phyloP scores from a whole-genome alignment of 2,113 vertebrate species.

The Alectura lathami region DNA sequence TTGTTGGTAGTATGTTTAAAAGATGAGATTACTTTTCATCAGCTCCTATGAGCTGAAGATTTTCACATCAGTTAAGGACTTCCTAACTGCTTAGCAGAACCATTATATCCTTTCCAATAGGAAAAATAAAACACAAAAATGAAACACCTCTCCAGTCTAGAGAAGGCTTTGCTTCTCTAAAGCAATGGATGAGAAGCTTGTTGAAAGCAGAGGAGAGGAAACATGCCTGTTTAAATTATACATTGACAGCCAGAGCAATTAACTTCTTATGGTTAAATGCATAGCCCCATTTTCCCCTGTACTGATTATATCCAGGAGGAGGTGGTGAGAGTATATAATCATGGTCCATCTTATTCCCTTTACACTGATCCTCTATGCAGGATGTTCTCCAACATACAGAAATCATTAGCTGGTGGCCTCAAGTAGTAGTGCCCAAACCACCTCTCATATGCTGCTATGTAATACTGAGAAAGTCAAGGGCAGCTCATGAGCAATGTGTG shows the following conservation, averaged over 20 bases:
- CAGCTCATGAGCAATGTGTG: background rate
- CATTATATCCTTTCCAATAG: background rate
- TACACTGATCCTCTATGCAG: fast-evolving
- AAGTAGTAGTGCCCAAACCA: background rate
- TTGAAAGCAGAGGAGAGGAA: conserved; percentile 7
- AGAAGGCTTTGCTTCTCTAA: background rate
- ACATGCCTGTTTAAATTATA: background rate
- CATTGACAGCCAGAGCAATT: background rate
- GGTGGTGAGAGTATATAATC: background rate
- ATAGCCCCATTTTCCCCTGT: background rate
- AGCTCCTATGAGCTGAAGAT: background rate
- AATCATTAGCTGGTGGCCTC: background rate
- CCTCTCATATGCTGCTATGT: background rate
- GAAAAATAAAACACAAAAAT: background rate
- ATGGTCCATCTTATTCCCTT: background rate
- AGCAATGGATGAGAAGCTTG: background rate
- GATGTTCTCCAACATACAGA: background rate
- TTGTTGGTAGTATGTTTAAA: background rate
- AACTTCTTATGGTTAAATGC: background rate
- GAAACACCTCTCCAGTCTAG: background rate
- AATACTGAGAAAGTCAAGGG: background rate
- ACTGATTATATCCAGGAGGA: background rate
- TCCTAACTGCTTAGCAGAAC: conserved; percentile 35
- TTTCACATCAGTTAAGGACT: conserved; percentile 50
- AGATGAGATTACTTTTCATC: background rate